Evolutionary conservation across 1,140 invertebrate genomes (phyloP).

Genomic region (Drosophila setifemur): DNA sequence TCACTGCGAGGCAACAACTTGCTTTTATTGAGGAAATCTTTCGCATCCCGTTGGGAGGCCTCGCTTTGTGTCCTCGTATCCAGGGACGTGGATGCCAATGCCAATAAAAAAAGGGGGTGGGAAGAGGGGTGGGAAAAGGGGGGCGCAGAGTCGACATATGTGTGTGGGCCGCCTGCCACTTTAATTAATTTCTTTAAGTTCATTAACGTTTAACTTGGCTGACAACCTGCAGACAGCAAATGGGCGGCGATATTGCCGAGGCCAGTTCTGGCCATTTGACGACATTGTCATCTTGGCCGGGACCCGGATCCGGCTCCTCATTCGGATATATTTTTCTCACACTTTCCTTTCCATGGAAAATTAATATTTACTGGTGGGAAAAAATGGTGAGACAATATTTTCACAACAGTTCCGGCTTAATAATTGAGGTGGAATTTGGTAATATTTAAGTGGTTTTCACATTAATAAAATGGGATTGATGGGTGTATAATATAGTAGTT

Average conservation of each 20-base stretch:
- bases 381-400: no score
- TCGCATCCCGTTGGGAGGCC: no score
- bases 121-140: background rate
- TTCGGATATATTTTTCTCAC: no score
- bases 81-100: slow-evolving; percentile 77
- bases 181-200: slow-evolving; percentile 80
- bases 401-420: no score
- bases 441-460: no score
- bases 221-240: slow-evolving; percentile 43
- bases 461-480: no score
- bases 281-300: slow-evolving; percentile 53
- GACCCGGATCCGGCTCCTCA: no score
- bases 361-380: no score
- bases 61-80: no score
- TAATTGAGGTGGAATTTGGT: no score
- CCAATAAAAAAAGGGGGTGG: slow-evolving; percentile 55
- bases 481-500: no score
- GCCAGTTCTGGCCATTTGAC: slow-evolving; percentile 47
- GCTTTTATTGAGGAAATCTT: slow-evolving; percentile 78
- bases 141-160: slow-evolving; percentile 35
- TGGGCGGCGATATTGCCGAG: slow-evolving; percentile 47
- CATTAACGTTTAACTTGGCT: slow-evolving; percentile 76
- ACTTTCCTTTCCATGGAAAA: no score
- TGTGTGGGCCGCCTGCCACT: slow-evolving; percentile 38
- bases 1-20: slow-evolving; percentile 15